These are phyloP conservation scores for Melanaphis sacchari DNA, from an alignment of 1,140 invertebrate species.

Conservation along the genomic window DNA sequence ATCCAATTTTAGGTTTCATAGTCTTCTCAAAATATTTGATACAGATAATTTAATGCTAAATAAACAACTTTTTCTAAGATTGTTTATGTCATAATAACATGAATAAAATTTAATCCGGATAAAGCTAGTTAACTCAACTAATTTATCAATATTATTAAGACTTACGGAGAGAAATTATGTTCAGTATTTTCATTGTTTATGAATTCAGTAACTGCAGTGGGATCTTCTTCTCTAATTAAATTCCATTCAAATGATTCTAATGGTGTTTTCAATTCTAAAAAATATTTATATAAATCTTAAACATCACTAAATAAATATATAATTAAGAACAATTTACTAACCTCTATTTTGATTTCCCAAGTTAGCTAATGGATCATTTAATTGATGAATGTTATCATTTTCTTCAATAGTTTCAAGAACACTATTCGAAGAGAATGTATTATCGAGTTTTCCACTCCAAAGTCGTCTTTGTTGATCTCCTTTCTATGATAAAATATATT, in stretches of 20 bases:
- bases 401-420: slow-evolving; percentile 62
- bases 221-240: slow-evolving; percentile 60
- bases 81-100: too few species aligned
- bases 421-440: slow-evolving; percentile 50
- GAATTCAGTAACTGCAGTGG: neutral
- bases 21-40: too few species aligned
- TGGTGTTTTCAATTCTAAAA: slow-evolving; percentile 60
- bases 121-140: too few species aligned
- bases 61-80: too few species aligned
- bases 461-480: slow-evolving; percentile 61
- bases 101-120: too few species aligned
- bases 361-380: slow-evolving; percentile 49
- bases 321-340: neutral
- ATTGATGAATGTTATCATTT: slow-evolving; percentile 47
- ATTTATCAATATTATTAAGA: neutral
- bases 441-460: slow-evolving; percentile 59
- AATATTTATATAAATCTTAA: neutral
- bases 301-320: neutral
- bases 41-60: too few species aligned
- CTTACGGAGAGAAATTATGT: slow-evolving; percentile 24
- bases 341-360: slow-evolving; percentile 55
- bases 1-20: too few species aligned
- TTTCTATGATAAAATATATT: slow-evolving; percentile 46
- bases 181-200: neutral
- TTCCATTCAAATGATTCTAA: slow-evolving; percentile 62